These are phyloP conservation scores for Epinotia ramella DNA, from an alignment of 2,888 invertebrate species.

Conservation along the genomic window DNA sequence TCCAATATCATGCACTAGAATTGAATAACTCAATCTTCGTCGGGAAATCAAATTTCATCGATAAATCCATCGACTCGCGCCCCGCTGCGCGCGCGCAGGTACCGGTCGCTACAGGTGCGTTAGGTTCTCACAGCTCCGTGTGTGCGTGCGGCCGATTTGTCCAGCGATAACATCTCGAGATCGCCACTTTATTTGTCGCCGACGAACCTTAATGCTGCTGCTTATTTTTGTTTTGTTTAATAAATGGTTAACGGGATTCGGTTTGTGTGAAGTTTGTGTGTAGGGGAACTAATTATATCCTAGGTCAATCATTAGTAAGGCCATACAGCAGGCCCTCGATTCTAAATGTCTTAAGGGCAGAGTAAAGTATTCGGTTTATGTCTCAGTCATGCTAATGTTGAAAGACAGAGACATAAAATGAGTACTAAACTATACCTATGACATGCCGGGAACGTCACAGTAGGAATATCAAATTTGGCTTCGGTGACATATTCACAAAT, in stretches of 20 bases:
- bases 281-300: not conserved
- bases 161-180: conserved; percentile 67
- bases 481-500: not conserved
- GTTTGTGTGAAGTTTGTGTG: not conserved
- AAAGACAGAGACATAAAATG: not conserved
- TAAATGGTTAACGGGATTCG: conserved; percentile 5
- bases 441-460: not conserved
- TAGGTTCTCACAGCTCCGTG: conserved; percentile 73
- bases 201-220: conserved; percentile 42
- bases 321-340: no score
- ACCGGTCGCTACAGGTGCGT: conserved; percentile 77
- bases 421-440: not conserved
- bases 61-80: conserved; percentile 46
- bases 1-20: not conserved
- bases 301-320: not conserved
- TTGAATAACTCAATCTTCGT: not conserved
- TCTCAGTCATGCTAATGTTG: not conserved
- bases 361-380: not conserved
- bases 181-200: conserved; percentile 66
- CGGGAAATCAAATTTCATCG: conserved; percentile 38
- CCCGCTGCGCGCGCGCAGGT: conserved; percentile 49
- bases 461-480: not conserved
- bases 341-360: no score
- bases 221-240: conserved; percentile 22
- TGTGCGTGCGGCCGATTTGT: conserved; percentile 70